A percentile compares a stretch with the other conserved stretches of the same genome.
These are phyloP conservation scores for Ictalurus punctatus DNA, from an alignment of 2,113 vertebrate species.

Conservation along the genomic window DNA sequence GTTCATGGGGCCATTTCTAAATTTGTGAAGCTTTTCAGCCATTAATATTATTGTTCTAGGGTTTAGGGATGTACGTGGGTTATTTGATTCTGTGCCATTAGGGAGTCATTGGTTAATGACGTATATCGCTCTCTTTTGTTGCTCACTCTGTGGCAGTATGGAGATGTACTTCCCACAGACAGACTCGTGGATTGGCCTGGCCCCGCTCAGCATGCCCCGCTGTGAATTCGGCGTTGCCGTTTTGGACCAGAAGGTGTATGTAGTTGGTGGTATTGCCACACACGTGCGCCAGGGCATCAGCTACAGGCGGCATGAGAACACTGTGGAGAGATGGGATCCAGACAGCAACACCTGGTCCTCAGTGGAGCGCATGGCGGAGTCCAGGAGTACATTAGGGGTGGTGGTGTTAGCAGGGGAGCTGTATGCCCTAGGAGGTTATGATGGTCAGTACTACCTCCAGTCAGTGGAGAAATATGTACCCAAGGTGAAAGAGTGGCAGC, in stretches of 20 bases:
- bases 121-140: conserved; percentile 11
- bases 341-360: conserved; percentile 94
- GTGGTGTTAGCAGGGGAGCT: conserved; percentile 91
- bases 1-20: not conserved
- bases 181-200: conserved; percentile 96
- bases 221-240: conserved; percentile 94
- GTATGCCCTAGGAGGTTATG: conserved; percentile 93
- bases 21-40: not conserved
- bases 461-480: conserved; percentile 96
- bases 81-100: not conserved
- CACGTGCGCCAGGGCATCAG: conserved; percentile 90
- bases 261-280: conserved; percentile 93
- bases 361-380: conserved; percentile 89
- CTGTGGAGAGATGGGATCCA: conserved; percentile 95
- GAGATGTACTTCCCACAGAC: conserved; percentile 99
- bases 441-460: conserved; percentile 92
- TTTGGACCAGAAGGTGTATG: conserved; percentile 92
- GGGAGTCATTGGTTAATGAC: not conserved
- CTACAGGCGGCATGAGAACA: conserved; percentile 90
- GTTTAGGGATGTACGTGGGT: not conserved
- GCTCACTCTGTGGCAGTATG: conserved; percentile 74
- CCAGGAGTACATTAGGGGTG: conserved; percentile 89
- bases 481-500: conserved; percentile 91
- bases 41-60: not conserved
- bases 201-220: conserved; percentile 88